Percentiles rank a stretch among this genome's conserved stretches.
These are phyloP conservation scores for human DNA, from an alignment of 2,113 vertebrate species.

Conservation along the genomic window DNA sequence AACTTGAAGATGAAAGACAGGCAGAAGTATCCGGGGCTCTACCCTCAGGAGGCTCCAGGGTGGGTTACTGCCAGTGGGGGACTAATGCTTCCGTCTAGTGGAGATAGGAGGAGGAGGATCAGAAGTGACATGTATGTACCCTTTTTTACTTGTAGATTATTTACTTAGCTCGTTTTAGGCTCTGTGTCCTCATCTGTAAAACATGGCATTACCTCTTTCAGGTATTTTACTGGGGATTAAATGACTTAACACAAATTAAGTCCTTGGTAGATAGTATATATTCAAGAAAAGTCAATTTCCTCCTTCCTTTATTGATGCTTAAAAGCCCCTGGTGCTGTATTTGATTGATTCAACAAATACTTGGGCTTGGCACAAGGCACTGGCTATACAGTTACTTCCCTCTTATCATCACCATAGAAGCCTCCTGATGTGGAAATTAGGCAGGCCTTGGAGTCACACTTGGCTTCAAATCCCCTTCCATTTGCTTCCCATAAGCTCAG, in stretches of 20 bases:
- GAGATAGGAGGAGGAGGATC: not conserved
- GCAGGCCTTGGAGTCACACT: not conserved
- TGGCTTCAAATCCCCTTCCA: not conserved
- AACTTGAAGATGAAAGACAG: not conserved
- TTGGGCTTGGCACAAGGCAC: not conserved
- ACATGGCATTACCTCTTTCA: not conserved
- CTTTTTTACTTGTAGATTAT: not conserved
- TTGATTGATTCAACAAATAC: not conserved
- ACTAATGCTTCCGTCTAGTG: not conserved
- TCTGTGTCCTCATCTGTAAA: not conserved
- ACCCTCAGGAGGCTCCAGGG: not conserved
- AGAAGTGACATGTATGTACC: fast-evolving
- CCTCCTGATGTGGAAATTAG: not conserved
- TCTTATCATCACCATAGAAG: not conserved
- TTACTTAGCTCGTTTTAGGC: not conserved
- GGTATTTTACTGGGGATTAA: not conserved
- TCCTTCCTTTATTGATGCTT: not conserved
- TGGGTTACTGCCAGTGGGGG: fast-evolving
- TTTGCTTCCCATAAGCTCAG: not conserved
- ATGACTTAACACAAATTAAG: not conserved
- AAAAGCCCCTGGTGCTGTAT: not conserved
- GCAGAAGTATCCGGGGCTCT: not conserved
- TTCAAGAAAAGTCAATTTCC: not conserved
- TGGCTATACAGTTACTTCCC: not conserved
- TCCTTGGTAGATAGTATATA: not conserved